Evolutionary conservation across 30 jellyfish, hydroid and myxozoan species (phyloP).

Genomic region (Clytia hemisphaerica): DNA sequence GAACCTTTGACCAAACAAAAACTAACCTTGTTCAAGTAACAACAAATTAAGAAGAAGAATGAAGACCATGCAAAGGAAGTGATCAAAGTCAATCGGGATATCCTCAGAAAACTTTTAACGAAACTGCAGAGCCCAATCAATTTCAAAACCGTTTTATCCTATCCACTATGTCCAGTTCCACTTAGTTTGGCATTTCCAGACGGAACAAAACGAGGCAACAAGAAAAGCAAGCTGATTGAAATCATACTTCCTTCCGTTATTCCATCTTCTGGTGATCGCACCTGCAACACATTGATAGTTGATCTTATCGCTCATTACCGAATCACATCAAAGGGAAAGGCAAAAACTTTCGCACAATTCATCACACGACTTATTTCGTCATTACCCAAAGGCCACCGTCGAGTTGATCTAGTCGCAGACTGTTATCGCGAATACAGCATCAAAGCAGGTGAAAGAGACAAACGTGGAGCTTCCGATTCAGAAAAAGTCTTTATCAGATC

Average conservation of each 20-base stretch:
- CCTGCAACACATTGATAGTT: background rate
- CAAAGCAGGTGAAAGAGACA: background rate
- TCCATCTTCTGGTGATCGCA: background rate
- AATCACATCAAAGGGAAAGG: too few species aligned
- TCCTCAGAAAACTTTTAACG: background rate
- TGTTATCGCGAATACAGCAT: background rate
- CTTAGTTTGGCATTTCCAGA: slow-evolving; percentile 15
- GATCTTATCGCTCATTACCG: background rate
- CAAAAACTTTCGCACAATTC: background rate
- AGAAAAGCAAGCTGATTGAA: background rate
- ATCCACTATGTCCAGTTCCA: background rate
- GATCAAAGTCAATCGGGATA: background rate
- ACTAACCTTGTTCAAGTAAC: background rate
- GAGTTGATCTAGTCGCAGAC: slow-evolving; percentile 6
- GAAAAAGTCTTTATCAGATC: background rate
- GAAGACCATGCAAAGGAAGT: background rate
- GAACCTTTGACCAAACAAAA: background rate
- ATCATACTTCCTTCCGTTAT: background rate
- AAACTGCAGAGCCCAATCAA: background rate
- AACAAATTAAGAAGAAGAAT: background rate
- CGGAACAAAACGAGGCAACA: background rate
- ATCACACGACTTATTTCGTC: background rate
- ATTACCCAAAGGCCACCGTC: background rate
- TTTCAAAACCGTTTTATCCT: background rate
- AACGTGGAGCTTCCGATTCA: background rate